A percentile compares a stretch with the other conserved stretches of the same genome.
Evolutionary conservation across 92 coral and sea anemone genomes (phyloP).

Genomic region (Siderastrea siderea): DNA sequence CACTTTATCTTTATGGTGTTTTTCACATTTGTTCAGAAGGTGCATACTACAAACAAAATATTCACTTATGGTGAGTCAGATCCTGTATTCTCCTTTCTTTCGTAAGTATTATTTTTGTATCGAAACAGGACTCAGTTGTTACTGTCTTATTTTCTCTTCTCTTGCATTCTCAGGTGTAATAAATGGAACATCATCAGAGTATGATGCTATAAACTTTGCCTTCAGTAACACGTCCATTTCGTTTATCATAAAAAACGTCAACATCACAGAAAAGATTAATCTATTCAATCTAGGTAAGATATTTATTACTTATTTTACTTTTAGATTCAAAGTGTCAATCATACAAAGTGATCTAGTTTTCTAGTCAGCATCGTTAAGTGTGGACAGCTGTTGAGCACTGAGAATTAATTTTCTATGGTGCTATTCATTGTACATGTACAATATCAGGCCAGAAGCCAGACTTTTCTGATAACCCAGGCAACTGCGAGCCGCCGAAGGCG

Average conservation of each 20-base stretch:
- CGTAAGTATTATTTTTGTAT: too few species aligned
- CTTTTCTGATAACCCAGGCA: too few species aligned
- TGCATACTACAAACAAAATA: neutral
- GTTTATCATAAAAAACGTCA: neutral
- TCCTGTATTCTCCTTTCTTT: neutral
- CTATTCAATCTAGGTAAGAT: slow-evolving; percentile 17
- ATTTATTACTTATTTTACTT: neutral
- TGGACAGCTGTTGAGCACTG: too few species aligned
- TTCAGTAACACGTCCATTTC: neutral
- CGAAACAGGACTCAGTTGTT: neutral
- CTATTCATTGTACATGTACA: too few species aligned
- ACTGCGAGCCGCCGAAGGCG: too few species aligned
- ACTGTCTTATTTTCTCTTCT: too few species aligned
- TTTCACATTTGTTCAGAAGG: neutral
- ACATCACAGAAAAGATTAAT: neutral
- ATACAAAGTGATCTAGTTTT: too few species aligned
- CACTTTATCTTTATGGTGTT: too few species aligned
- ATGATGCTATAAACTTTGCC: neutral
- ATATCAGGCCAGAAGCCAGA: too few species aligned
- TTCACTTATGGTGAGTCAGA: slow-evolving; percentile 12
- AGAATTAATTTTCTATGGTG: too few species aligned
- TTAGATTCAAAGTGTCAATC: too few species aligned
- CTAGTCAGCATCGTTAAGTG: too few species aligned
- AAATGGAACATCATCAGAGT: neutral
- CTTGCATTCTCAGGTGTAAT: neutral